Evolutionary conservation across 2,113 vertebrate species (phyloP).

Genomic region (Empidonax alnorum): DNA sequence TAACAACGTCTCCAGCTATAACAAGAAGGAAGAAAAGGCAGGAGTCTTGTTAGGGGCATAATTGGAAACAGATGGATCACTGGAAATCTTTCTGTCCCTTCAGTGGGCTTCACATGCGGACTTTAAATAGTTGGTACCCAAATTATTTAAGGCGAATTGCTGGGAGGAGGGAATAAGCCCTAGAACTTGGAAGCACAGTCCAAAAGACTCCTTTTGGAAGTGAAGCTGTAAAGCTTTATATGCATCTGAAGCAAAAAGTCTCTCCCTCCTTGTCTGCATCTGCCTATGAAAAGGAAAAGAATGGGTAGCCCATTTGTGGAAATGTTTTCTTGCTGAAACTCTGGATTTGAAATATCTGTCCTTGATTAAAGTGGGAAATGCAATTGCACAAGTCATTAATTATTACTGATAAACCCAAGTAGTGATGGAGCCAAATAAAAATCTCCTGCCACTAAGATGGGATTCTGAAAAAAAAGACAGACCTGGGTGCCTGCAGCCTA

Average conservation of each 20-base stretch:
- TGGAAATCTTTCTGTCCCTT: not conserved
- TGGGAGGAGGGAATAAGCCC: not conserved
- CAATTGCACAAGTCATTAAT: slow-evolving; percentile 37
- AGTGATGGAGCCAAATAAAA: not conserved
- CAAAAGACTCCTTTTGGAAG: not conserved
- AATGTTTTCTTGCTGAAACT: not conserved
- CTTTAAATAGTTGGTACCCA: not conserved
- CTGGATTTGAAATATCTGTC: not conserved
- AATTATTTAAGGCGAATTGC: not conserved
- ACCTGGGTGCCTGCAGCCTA: not conserved
- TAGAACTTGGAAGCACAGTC: not conserved
- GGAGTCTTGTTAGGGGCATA: not conserved
- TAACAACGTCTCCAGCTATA: not conserved
- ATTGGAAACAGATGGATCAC: not conserved
- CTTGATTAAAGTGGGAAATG: slow-evolving; percentile 34
- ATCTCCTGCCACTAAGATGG: not conserved
- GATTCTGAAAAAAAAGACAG: not conserved
- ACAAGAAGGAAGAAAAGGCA: not conserved
- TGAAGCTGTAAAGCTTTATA: not conserved
- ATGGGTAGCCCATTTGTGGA: not conserved
- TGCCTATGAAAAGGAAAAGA: not conserved
- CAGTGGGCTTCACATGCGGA: not conserved
- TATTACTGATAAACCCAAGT: slow-evolving; percentile 35
- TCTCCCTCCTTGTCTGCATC: not conserved
- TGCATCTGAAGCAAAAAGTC: not conserved